Conservation (phyloP, 2,888 invertebrate genomes). For the Oscheius sp. region DNA sequence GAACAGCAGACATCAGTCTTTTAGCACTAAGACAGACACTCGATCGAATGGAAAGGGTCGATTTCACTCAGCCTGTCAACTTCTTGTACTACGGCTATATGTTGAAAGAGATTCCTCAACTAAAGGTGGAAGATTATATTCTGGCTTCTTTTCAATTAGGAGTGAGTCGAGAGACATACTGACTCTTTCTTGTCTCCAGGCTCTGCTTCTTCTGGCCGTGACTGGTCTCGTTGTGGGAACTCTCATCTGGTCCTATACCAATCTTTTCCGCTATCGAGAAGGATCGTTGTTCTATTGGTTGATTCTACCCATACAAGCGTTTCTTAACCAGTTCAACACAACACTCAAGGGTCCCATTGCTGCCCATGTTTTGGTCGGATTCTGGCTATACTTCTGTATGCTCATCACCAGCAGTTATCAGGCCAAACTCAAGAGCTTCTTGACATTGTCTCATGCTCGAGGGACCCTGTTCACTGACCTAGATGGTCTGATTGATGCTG, state of each 20-base stretch:
- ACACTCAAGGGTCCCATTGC: slow-evolving; percentile 21
- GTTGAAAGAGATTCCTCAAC: slow-evolving; percentile 47
- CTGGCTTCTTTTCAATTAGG: slow-evolving; percentile 43
- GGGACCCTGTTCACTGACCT: slow-evolving; percentile 50
- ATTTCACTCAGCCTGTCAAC: slow-evolving; percentile 49
- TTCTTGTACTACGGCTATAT: slow-evolving; percentile 55
- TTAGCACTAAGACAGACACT: slow-evolving; percentile 46
- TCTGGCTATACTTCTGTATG: slow-evolving; percentile 35
- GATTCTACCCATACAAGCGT: slow-evolving; percentile 15
- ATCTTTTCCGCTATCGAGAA: slow-evolving; percentile 38
- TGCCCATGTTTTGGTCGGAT: slow-evolving; percentile 30
- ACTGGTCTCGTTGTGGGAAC: slow-evolving; percentile 44
- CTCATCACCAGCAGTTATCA: slow-evolving; percentile 18
- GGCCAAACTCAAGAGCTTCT: slow-evolving; percentile 51
- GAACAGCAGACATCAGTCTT: slow-evolving; percentile 44
- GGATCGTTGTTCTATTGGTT: slow-evolving; percentile 20
- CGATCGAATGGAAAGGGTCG: slow-evolving; percentile 45
- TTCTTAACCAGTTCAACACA: slow-evolving; percentile 30
- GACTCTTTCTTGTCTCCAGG: slow-evolving; percentile 36
- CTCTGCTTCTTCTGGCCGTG: slow-evolving; percentile 37
- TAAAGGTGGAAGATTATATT: slow-evolving; percentile 53
- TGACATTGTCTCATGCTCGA: slow-evolving; percentile 47
- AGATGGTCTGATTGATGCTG: slow-evolving; percentile 49
- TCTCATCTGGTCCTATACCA: slow-evolving; percentile 41
- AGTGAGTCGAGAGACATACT: slow-evolving; percentile 28